phyloP scores from a whole-genome alignment of 2,113 vertebrate species.

The Cranoglanis bouderius region DNA sequence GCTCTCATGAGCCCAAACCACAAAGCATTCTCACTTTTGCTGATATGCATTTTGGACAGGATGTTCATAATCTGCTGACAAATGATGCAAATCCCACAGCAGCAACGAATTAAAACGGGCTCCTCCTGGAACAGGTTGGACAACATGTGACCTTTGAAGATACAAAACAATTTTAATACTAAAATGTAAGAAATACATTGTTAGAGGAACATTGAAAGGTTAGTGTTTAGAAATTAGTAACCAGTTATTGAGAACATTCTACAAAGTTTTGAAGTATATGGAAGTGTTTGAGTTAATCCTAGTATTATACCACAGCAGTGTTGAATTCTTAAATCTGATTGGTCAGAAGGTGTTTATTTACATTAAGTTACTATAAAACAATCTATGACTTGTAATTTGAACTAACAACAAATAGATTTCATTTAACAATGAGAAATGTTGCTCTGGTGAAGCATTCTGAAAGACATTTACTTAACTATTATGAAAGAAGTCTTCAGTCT shows the following conservation, averaged over 20 bases:
- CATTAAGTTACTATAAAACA: not conserved
- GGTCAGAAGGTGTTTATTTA: not conserved
- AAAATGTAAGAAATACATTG: not conserved
- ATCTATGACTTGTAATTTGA: not conserved
- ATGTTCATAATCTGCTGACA: conserved; percentile 22
- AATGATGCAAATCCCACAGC: conserved; percentile 8
- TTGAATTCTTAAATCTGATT: not conserved
- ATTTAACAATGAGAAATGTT: not conserved
- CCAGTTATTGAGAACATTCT: not conserved
- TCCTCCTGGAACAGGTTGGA: not conserved
- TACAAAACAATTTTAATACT: not conserved
- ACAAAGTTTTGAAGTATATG: not conserved
- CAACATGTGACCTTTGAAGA: not conserved
- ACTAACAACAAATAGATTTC: not conserved
- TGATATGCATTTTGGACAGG: conserved; percentile 28
- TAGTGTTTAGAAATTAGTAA: not conserved
- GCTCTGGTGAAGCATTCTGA: not conserved
- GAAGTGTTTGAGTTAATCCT: not conserved
- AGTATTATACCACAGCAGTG: not conserved
- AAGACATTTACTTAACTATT: not conserved
- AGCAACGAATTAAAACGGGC: not conserved
- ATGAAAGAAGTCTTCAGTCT: not conserved
- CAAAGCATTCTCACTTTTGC: conserved; percentile 9
- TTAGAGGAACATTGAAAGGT: not conserved
- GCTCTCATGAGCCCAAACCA: not conserved